Evolutionary conservation across 35 echinoderm and acorn worm species (phyloP), one percentile per base, ranked within the genome.

Genomic region (Chiridota heheva): DNA sequence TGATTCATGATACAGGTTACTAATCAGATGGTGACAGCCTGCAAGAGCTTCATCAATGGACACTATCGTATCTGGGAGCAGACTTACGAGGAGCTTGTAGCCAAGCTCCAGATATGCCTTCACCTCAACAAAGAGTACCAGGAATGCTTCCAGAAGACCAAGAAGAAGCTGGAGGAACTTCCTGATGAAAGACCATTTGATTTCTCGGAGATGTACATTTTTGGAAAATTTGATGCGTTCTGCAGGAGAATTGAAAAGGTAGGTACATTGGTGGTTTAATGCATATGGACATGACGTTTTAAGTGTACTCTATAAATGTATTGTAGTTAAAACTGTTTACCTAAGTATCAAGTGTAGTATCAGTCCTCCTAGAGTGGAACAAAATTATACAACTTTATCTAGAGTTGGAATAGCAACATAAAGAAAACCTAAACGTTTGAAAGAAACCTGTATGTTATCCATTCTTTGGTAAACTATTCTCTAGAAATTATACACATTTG

Each of bases 171-270:
- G 81, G 95, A 92, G 36, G 78, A 88, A 70, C 82, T 98, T 22
- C 89, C 85, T 25, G 85, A 76, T 17, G 89, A 90, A 48, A 84
- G 89, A 77, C 80, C 89, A 20, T 98, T 97, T 82, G 89, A 98
- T 31, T 98, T 91, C 59, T 98, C 95, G 8, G 95, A 98, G 73
- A 98, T 98, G 95, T 98, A 98, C 89, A 98, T 98, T 68, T 98
- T 98, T 92, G 95, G 95, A 18, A 98, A 98, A 74, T 98, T 97
- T 92, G 95, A 98, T 77, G 95, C 95, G 22, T 98, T 98, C 74
- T 98, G 95, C 81, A 98, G 88, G 57, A 82, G 89, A 36, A 88
- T 88, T 61, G 89, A 97, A 25, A 97, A 97, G 93, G 93, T 97
- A 69, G 32, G 34, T 44, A 40, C n/a, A n/a, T n/a, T n/a, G n/a